Evolutionary conservation across 2,888 invertebrate genomes (phyloP), one percentile per base, ranked within the genome.

Genomic region (Macaria notata): DNA sequence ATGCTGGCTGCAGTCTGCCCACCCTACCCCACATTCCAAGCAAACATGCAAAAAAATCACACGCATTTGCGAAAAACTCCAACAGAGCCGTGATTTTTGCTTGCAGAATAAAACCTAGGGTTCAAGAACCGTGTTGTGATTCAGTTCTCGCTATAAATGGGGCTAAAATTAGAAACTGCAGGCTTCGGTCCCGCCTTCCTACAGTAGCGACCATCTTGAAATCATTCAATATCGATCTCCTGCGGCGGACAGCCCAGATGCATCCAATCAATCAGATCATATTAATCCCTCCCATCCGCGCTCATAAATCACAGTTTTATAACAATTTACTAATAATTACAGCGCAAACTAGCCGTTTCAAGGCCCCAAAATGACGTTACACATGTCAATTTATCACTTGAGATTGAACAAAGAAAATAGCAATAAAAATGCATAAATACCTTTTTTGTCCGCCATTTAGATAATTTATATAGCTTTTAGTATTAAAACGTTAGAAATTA

Each of bases 381-480:
- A 82, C 81, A 86, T 87, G 88, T 88, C 89, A 87, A 84, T 78
- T 78, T 70, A 70, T 63, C 67, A 68, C 66, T 72, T 63, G 62
- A 77, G 69, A 74, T 76, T 78, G 81, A 86, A 89, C 87, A 88
- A 90, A 90, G 87, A 81, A 81, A 82, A 72, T 71, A 72, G 63
- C 65, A 70, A 79, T 74, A 79, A 67, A 77, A 79, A 66, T 68
- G 72, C 72, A 84, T 89, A 89, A 84, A 88, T 92, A 92, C 92
- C 92, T 92, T 92, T 92, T 76, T 92, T 92, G 81, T 92, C 92
- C 72, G 92, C 92, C 92, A 92, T 92, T 84, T 82, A 76, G 77
- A 79, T 74, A 77, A 79, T 68, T 79, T 78, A 69, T 76, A 77
- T 68, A 75, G 47, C 77, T 76, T 78, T 78, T 79, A 76, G 62